phyloP scores from a whole-genome alignment of 2,113 vertebrate genomes.

The Platichthys stellatus region DNA sequence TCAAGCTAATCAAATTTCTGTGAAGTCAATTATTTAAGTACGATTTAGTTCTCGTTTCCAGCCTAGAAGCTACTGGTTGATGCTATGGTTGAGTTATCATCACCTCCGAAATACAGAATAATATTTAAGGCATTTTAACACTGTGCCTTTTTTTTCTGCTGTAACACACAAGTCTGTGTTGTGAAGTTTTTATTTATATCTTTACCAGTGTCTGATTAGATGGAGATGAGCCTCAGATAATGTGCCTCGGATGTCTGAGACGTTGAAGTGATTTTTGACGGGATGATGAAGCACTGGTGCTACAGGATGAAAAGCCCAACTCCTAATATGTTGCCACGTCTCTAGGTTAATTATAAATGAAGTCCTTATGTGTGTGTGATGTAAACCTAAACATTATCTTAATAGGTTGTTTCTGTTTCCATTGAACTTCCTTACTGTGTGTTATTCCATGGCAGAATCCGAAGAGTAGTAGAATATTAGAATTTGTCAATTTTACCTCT shows the following conservation, averaged over 20 bases:
- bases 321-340: constrained; percentile 2
- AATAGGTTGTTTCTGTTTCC: neutral
- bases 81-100: neutral
- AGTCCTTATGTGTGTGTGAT: neutral
- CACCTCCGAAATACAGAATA: constrained; percentile 9
- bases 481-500: neutral
- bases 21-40: neutral
- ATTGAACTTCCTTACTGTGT: neutral
- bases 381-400: constrained; percentile 1
- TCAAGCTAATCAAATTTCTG: neutral
- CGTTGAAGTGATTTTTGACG: neutral
- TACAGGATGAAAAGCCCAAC: neutral
- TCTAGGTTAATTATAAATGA: neutral
- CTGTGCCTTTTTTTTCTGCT: constrained; percentile 56
- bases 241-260: constrained; percentile 30
- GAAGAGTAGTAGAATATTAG: constrained; percentile 1
- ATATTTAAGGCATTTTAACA: neutral
- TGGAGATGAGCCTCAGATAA: neutral
- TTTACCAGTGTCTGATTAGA: neutral
- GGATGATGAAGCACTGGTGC: constrained; percentile 10
- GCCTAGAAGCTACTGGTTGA: neutral
- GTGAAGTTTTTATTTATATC: neutral
- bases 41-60: neutral
- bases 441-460: neutral
- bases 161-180: neutral